Evolutionary conservation across 2,888 invertebrate genomes (phyloP).

Genomic region (Trichacis sp.): DNA sequence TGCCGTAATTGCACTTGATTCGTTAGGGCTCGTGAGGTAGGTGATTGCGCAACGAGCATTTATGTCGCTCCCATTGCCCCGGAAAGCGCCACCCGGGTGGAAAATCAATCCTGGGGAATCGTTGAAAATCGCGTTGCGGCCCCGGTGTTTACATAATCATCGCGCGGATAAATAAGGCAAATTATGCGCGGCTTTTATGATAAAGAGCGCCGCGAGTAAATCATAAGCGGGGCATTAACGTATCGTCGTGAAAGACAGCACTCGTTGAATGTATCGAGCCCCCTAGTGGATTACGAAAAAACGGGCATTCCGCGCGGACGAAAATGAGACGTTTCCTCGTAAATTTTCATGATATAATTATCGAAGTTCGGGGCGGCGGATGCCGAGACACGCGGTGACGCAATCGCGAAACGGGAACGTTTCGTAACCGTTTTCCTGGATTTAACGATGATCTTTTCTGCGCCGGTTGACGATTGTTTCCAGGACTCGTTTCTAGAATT

Average conservation of each 20-base stretch:
- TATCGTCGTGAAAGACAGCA: background rate
- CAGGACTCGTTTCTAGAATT: background rate
- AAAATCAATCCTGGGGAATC: background rate
- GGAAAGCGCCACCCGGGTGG: background rate
- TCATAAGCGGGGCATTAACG: background rate
- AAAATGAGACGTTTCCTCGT: background rate
- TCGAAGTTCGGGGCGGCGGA: background rate
- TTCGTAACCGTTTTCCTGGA: constrained; percentile 3
- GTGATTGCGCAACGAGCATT: background rate
- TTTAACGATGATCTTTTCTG: constrained; percentile 1
- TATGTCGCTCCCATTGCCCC: background rate
- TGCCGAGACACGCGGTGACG: background rate
- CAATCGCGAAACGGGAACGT: background rate
- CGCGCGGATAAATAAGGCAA: background rate
- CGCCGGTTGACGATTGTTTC: background rate
- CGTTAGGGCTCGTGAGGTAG: background rate
- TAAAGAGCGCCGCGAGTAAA: background rate
- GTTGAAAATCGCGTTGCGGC: background rate
- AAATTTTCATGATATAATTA: constrained; percentile 4
- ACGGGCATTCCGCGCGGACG: background rate
- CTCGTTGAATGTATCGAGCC: background rate
- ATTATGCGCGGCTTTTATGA: background rate
- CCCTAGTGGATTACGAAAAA: background rate
- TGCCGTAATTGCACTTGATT: background rate
- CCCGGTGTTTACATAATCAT: background rate